These are phyloP conservation scores for Deroplatys truncata DNA, from an alignment of 2,888 invertebrate genomes.

Conservation along the genomic window DNA sequence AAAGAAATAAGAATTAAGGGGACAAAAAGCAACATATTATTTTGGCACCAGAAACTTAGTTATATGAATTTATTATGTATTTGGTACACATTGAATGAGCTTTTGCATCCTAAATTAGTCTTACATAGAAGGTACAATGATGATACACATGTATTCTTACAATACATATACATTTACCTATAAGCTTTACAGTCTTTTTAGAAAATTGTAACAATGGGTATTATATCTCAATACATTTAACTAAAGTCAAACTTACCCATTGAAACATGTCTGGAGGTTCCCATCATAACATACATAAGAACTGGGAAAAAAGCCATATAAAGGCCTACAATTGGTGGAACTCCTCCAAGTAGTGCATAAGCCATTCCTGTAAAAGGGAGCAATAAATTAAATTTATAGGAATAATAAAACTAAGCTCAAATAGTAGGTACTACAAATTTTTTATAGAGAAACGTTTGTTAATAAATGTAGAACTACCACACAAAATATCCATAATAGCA, in stretches of 20 bases:
- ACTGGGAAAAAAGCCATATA: conserved; percentile 94
- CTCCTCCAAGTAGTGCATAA: conserved; percentile 68
- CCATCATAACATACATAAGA: conserved; percentile 78
- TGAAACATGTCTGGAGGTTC: conserved; percentile 85
- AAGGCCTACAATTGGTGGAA: conserved; percentile 69
- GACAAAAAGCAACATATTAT: too few species aligned
- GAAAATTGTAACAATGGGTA: too few species aligned
- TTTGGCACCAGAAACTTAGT: too few species aligned
- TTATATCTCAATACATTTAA: background rate
- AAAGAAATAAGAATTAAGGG: too few species aligned
- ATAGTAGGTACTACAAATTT: background rate
- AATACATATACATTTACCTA: too few species aligned
- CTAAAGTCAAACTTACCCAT: conserved; percentile 57
- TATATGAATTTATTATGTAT: too few species aligned
- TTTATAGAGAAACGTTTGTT: background rate
- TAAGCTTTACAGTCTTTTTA: too few species aligned
- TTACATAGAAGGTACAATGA: too few species aligned
- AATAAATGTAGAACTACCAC: background rate
- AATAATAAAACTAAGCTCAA: background rate
- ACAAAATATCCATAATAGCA: background rate
- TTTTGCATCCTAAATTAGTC: too few species aligned
- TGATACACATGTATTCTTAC: too few species aligned
- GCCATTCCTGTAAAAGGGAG: conserved; percentile 60
- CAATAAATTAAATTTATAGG: conserved; percentile 31
- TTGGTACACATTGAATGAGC: too few species aligned